These are phyloP conservation scores for Andrena marginata DNA, from an alignment of 2,888 invertebrate species.

Conservation along the genomic window DNA sequence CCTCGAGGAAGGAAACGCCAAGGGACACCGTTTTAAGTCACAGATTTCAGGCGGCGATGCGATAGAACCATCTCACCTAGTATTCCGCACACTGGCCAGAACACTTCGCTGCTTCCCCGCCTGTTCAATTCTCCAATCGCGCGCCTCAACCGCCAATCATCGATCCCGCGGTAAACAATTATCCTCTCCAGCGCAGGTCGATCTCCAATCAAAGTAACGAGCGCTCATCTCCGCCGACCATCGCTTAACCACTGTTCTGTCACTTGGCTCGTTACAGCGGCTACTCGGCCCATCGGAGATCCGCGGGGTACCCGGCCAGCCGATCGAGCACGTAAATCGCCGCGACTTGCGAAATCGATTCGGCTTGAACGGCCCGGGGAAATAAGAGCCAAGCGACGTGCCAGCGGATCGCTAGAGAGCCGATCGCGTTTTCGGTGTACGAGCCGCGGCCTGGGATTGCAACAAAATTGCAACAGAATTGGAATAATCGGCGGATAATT, in stretches of 20 bases:
- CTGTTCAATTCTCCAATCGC: too few relatives aligned
- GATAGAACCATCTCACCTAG: too few relatives aligned
- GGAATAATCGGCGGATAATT: conserved; percentile 48
- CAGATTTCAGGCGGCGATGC: too few relatives aligned
- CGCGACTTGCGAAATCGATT: not conserved
- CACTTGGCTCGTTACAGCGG: conserved; percentile 43
- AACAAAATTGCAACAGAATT: conserved; percentile 42
- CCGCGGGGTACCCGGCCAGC: not conserved
- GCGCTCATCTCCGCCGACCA: not conserved
- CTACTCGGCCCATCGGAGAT: conserved; percentile 3
- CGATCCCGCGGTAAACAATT: not conserved
- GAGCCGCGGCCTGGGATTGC: not conserved
- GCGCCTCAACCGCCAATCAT: too few relatives aligned
- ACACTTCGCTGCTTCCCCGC: too few relatives aligned
- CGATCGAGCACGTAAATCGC: conserved; percentile 10
- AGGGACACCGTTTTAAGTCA: too few relatives aligned
- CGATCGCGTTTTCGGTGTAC: too few relatives aligned
- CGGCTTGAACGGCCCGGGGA: too few relatives aligned
- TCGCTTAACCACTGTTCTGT: conserved; percentile 36
- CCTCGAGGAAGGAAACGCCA: too few relatives aligned
- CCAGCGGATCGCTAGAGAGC: too few relatives aligned
- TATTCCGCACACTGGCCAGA: too few relatives aligned
- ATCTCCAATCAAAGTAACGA: not conserved
- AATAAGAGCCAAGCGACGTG: too few relatives aligned
- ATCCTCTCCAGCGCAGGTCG: not conserved